Percentiles rank a stretch among this genome's conserved stretches.
Conservation (phyloP, 37 sponge, comb jelly and placozoan genomes). For the Oscarella lobularis region DNA sequence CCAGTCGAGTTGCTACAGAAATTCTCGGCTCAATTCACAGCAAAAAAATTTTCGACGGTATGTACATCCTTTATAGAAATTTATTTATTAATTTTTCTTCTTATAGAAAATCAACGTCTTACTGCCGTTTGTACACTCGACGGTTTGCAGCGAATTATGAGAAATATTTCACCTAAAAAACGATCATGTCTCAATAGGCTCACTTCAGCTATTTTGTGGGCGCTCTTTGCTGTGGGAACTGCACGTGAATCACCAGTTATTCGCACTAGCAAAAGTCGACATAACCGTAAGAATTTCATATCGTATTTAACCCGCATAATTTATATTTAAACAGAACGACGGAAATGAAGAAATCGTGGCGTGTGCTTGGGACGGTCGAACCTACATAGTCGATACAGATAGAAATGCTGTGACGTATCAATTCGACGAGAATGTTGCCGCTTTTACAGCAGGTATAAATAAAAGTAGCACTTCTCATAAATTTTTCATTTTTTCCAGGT, state of each 20-base stretch:
- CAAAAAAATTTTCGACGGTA: no score
- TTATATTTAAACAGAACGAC: constrained; percentile 22
- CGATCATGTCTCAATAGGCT: no score
- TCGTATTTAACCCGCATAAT: not conserved
- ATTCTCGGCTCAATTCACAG: no score
- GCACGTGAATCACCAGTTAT: constrained; percentile 51
- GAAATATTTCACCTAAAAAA: no score
- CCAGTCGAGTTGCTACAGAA: no score
- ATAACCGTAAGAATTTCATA: constrained; percentile 28
- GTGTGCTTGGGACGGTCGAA: constrained; percentile 74
- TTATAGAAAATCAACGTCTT: no score
- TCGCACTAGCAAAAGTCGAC: constrained; percentile 40
- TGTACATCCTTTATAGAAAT: no score
- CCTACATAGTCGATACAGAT: constrained; percentile 49
- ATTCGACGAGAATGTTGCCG: constrained; percentile 53
- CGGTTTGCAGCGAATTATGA: no score
- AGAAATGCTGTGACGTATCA: constrained; percentile 32
- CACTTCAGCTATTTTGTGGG: constrained; percentile 19
- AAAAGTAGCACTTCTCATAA: not conserved
- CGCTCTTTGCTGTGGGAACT: constrained; percentile 44
- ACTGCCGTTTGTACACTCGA: no score
- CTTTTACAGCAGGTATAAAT: constrained; percentile 46
- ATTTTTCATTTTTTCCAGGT: constrained; percentile 21
- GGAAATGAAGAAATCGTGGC: constrained; percentile 58
- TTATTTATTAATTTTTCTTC: no score